Evolutionary conservation across 2,797 vertebrate species (phyloP).

Genomic region (Enteromius unitaeniatus): DNA sequence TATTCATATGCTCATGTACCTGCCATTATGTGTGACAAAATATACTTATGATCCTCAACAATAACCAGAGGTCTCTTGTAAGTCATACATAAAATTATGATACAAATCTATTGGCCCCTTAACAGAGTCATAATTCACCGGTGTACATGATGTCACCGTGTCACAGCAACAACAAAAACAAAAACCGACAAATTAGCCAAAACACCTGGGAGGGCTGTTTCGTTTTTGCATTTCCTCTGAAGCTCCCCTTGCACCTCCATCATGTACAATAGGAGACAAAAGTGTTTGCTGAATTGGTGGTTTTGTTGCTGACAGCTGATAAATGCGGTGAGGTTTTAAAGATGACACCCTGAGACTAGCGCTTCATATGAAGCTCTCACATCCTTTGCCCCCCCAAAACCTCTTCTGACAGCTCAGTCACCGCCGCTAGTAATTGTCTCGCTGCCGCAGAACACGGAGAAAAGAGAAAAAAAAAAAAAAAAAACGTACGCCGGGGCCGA

Average conservation of each 20-base stretch:
- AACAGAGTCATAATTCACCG: slow-evolving; percentile 69
- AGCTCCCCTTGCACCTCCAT: slow-evolving; percentile 57
- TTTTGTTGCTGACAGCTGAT: slow-evolving; percentile 82
- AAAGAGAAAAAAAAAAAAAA: slow-evolving; percentile 1
- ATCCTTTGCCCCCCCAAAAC: slow-evolving; percentile 66
- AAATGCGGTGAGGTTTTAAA: slow-evolving; percentile 73
- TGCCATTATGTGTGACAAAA: slow-evolving; percentile 70
- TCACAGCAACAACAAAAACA: slow-evolving; percentile 29
- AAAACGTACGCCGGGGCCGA: slow-evolving; percentile 59
- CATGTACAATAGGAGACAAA: slow-evolving; percentile 66
- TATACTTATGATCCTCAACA: slow-evolving; percentile 60
- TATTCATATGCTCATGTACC: slow-evolving; percentile 78
- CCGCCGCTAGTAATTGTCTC: slow-evolving; percentile 71
- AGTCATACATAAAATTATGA: slow-evolving; percentile 65
- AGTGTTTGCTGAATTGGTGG: slow-evolving; percentile 77
- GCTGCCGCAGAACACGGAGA: slow-evolving; percentile 45
- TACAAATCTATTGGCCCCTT: slow-evolving; percentile 63
- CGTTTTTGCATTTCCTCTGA: slow-evolving; percentile 45
- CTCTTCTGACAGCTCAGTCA: slow-evolving; percentile 73
- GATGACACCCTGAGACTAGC: slow-evolving; percentile 75
- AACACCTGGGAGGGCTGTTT: slow-evolving; percentile 44
- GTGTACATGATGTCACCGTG: slow-evolving; percentile 49
- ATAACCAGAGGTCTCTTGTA: slow-evolving; percentile 64
- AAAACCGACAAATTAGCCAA: slow-evolving; percentile 69
- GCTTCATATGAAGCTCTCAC: slow-evolving; percentile 64